Evolutionary conservation across 2,888 invertebrate genomes (phyloP), one percentile per base, ranked within the genome.

Genomic region (Orthonychiurus folsomi): DNA sequence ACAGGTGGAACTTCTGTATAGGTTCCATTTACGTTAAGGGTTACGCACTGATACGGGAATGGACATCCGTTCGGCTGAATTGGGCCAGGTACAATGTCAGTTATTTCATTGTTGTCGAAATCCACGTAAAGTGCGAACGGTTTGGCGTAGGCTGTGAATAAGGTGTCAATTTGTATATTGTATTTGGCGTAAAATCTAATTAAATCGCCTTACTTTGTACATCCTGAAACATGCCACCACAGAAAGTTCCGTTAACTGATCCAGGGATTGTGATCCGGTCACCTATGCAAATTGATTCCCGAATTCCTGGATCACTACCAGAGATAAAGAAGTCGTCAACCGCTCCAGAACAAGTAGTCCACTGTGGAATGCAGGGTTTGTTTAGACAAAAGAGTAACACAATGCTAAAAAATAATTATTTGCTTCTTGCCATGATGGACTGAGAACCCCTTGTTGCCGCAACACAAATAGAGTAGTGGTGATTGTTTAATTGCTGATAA

Each of bases 401-500:
- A 37, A 37, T 9, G n/a, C 25, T 15, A 3, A 20, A 56, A 18
- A 23, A 12, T 56, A 9, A 26, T 12, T 5, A 3, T 56, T 26
- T 15, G 15, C 12, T 21, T 25, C 21, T 54, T 27, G 53, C 60
- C 20, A 37, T 52, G 2, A 60, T 60, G 18, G 55, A 54, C n/a
- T 60, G 18, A 48, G 25, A 47, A 3, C 60, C 60, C 28, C 24
- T 55, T 3, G 26, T 24, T 1, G 60, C 48, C 28, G 54, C 61
- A 3, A 61, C 50, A 23, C 61, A 61, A 21, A 61, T 50, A 1
- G 61, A 24, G 47, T 61, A 61, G 3, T 48, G 5, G 24, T 61
- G 61, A 37, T 56, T 55, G 23, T 61, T 61, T 20, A 61, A 20
- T 26, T 61, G 61, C 55, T 56, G 55, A 24, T 55, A 37, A 12